phyloP scores from a whole-genome alignment of 2,797 vertebrate species.

The Sebastes diaconus region DNA sequence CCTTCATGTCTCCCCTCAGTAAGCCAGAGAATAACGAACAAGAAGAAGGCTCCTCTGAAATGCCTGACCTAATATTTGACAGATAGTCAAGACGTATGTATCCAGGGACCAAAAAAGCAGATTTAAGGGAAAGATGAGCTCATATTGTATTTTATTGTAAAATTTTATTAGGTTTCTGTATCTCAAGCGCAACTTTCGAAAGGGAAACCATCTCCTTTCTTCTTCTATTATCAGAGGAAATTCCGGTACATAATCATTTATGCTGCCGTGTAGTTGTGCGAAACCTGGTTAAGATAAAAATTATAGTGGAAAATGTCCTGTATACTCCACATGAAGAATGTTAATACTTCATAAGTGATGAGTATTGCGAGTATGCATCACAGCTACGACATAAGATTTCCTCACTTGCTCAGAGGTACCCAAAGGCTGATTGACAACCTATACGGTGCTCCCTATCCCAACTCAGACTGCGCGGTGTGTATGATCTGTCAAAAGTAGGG shows the following conservation, averaged over 20 bases:
- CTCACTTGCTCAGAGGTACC: not conserved
- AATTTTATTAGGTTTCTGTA: constrained; percentile 26
- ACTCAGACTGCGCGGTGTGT: not conserved
- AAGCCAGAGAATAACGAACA: constrained; percentile 61
- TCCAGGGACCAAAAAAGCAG: constrained; percentile 50
- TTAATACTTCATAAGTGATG: not conserved
- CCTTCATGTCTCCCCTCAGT: constrained; percentile 64
- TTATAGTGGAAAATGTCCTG: not conserved
- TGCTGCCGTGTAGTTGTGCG: not conserved
- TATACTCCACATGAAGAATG: not conserved
- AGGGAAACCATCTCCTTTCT: constrained; percentile 13
- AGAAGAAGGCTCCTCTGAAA: constrained; percentile 60
- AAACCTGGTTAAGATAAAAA: constrained; percentile 9
- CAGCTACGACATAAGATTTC: not conserved
- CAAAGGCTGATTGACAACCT: not conserved
- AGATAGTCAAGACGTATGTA: constrained; percentile 64
- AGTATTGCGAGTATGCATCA: not conserved
- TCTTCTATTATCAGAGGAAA: constrained; percentile 25
- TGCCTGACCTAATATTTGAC: constrained; percentile 77
- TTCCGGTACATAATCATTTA: not conserved
- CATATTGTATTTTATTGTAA: constrained; percentile 42
- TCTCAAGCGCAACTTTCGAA: constrained; percentile 16
- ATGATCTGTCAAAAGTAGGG: constrained; percentile 18
- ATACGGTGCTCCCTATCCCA: not conserved
- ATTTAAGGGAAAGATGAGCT: constrained; percentile 50